Conservation (phyloP, 2,797 vertebrate species). For the Nyctalus aviator region DNA sequence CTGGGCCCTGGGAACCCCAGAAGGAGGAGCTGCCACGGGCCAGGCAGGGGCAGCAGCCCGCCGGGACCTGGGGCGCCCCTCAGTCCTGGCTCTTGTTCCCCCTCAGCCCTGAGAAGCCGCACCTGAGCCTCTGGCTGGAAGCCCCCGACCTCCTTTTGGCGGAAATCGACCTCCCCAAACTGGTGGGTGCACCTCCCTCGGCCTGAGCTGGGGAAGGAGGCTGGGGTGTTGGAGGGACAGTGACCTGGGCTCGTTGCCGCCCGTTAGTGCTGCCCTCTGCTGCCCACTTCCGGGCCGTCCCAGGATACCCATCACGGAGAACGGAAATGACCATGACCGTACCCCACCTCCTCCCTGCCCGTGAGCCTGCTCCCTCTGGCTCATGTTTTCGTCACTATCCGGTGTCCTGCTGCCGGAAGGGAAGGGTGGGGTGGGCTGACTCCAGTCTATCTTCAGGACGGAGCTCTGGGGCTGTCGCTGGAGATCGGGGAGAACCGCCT, state of each 20-base stretch:
- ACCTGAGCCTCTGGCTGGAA: conserved; percentile 85
- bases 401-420: not conserved
- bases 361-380: not conserved
- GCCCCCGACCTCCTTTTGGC: conserved; percentile 91
- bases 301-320: not conserved
- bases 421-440: not conserved
- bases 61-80: not conserved
- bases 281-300: not conserved
- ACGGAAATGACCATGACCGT: not conserved
- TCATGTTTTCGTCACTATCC: too few species aligned
- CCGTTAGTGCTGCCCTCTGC: not conserved
- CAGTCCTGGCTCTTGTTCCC: not conserved
- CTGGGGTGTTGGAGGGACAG: not conserved
- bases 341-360: not conserved
- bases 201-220: not conserved
- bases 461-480: conserved; percentile 87
- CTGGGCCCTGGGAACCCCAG: not conserved
- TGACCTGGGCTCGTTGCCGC: not conserved
- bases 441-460: conserved; percentile 54
- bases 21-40: not conserved
- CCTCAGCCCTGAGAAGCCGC: conserved; percentile 58
- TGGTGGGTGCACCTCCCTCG: conserved; percentile 86
- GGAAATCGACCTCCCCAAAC: conserved; percentile 92
- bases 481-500: conserved; percentile 93
- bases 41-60: not conserved